phyloP scores from a whole-genome alignment of 2,888 invertebrate species.

The Conops quadrifasciatus region DNA sequence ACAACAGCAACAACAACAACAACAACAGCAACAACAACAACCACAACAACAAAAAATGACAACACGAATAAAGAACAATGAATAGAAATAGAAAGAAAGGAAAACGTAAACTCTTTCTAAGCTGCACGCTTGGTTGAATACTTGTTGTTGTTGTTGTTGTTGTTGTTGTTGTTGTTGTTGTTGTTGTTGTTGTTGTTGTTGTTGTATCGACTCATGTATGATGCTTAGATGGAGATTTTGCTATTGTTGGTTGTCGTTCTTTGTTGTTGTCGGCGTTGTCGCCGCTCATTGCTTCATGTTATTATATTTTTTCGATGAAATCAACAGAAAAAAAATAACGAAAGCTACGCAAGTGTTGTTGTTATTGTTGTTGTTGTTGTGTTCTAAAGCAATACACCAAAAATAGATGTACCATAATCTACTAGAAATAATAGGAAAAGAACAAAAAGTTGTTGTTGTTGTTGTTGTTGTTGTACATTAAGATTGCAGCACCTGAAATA shows the following conservation, averaged over 20 bases:
- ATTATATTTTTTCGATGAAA: neutral
- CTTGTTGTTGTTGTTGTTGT: constrained; percentile 26
- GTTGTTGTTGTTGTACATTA: too few species aligned
- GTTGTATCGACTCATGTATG: constrained; percentile 61
- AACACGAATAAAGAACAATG: neutral
- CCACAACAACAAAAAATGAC: neutral
- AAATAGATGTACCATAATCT: constrained; percentile 20
- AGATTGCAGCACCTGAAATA: neutral
- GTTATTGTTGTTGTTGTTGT: too few species aligned
- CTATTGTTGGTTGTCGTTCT: neutral
- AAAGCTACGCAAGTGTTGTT: neutral
- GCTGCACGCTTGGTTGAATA: constrained; percentile 58
- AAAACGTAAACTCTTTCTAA: constrained; percentile 48
- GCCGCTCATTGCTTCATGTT: neutral
- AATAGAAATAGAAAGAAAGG: neutral
- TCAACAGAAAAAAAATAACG: neutral
- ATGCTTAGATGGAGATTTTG: constrained; percentile 55
- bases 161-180: constrained; percentile 42
- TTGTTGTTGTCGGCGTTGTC: constrained; percentile 9
- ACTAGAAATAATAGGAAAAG: neutral
- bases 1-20: neutral
- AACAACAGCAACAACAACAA: neutral
- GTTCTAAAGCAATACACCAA: neutral
- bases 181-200: constrained; percentile 46
- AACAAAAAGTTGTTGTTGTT: too few species aligned